Conservation (phyloP, 2,797 vertebrate genomes). For the Chelmon rostratus region DNA sequence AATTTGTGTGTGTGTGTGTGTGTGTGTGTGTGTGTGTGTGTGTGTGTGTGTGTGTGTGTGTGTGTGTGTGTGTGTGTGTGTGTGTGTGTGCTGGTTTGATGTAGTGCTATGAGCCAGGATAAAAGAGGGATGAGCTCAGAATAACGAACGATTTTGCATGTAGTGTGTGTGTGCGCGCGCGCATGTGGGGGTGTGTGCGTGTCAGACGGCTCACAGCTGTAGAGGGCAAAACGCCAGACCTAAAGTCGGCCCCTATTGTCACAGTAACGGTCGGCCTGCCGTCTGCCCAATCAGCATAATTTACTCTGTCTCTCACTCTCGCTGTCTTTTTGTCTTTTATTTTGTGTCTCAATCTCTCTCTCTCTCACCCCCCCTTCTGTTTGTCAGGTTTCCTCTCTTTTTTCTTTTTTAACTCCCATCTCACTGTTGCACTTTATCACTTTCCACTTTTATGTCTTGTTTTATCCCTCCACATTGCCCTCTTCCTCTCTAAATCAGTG, state of each 20-base stretch:
- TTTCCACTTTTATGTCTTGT: slow-evolving; percentile 8
- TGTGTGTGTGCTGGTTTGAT: slow-evolving; percentile 46
- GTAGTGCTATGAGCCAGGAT: slow-evolving; percentile 53
- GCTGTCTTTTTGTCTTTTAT: slow-evolving; percentile 43
- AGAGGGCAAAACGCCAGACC: slow-evolving; percentile 76
- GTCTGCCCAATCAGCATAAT: slow-evolving; percentile 79
- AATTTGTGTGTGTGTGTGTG: slow-evolving; percentile 44
- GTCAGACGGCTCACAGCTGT: slow-evolving; percentile 76
- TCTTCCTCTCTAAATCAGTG: slow-evolving; percentile 22
- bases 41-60: slow-evolving; percentile 44
- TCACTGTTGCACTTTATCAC: slow-evolving; percentile 13
- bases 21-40: slow-evolving; percentile 39
- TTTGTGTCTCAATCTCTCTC: slow-evolving; percentile 30
- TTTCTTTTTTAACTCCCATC: slow-evolving; percentile 1
- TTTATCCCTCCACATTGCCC: not conserved
- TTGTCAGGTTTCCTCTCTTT: not conserved
- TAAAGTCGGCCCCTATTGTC: slow-evolving; percentile 78
- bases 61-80: slow-evolving; percentile 43
- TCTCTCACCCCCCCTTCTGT: not conserved
- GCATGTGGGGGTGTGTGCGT: slow-evolving; percentile 45
- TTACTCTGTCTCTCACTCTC: slow-evolving; percentile 39
- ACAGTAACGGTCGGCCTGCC: slow-evolving; percentile 71
- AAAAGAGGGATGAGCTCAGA: slow-evolving; percentile 68
- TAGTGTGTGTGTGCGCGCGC: slow-evolving; percentile 29
- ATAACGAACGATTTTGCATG: slow-evolving; percentile 52